Conservation (phyloP, 2,113 vertebrate genomes). For the Morone saxatilis region DNA sequence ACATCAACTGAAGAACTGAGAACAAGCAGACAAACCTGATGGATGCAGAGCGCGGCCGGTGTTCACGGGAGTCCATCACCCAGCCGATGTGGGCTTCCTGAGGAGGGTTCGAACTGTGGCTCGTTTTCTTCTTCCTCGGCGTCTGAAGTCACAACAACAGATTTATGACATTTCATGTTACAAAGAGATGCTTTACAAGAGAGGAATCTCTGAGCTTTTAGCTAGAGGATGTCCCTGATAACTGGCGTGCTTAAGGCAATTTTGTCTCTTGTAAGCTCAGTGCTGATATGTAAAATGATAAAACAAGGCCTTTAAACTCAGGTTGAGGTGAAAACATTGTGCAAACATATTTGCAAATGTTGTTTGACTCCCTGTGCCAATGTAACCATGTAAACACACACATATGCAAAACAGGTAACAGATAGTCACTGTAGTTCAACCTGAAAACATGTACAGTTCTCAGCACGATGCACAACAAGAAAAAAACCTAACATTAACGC, state of each 20-base stretch:
- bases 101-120: slow-evolving; percentile 93
- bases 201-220: too few relatives aligned
- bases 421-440: too few relatives aligned
- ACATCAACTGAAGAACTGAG: not conserved
- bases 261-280: not conserved
- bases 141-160: slow-evolving; percentile 77
- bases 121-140: slow-evolving; percentile 94
- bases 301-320: not conserved
- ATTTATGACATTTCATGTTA: not conserved
- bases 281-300: not conserved
- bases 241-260: too few relatives aligned
- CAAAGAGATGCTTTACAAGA: not conserved
- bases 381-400: not conserved
- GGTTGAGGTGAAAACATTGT: not conserved
- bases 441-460: not conserved
- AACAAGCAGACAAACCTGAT: slow-evolving; percentile 84
- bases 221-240: too few relatives aligned
- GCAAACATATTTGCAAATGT: not conserved
- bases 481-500: too few relatives aligned
- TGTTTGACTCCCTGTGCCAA: not conserved
- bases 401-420: not conserved
- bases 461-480: not conserved
- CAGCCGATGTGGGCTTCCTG: slow-evolving; percentile 94
- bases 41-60: slow-evolving; percentile 89
- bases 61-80: slow-evolving; percentile 97